Conservation (phyloP, 2,113 vertebrate species). For the Hylia prasina region DNA sequence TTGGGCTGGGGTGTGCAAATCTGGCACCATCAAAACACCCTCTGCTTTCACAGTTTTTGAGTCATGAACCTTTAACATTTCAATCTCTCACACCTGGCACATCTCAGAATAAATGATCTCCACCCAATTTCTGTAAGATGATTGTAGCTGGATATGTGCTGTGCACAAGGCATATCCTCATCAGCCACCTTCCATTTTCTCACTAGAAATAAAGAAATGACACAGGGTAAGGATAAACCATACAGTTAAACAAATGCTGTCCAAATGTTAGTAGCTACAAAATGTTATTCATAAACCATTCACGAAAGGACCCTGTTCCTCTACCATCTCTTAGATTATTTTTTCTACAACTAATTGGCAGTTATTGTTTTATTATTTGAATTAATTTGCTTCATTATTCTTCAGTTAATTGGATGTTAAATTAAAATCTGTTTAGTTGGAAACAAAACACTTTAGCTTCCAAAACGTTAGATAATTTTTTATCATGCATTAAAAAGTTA, state of each 20-base stretch:
- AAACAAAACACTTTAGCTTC: background rate
- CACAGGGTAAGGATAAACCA: background rate
- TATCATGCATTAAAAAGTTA: background rate
- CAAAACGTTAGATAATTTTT: background rate
- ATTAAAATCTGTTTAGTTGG: background rate
- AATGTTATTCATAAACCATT: background rate
- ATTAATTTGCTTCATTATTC: background rate
- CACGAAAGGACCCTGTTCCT: background rate
- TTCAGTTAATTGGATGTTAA: background rate
- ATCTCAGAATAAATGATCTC: background rate
- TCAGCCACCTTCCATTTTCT: background rate
- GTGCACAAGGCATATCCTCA: background rate
- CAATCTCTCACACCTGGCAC: background rate
- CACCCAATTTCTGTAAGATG: accelerated
- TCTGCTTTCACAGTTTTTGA: background rate
- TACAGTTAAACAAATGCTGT: background rate
- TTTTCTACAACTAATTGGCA: background rate
- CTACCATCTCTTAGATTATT: background rate
- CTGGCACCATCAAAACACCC: background rate
- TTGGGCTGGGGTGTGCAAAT: background rate
- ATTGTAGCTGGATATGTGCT: background rate
- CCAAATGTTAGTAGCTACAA: background rate
- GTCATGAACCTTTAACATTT: background rate
- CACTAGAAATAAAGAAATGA: background rate
- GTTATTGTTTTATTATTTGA: background rate